Percentiles rank a stretch among this genome's conserved stretches.
Conservation (phyloP, 2,888 invertebrate genomes). For the Meteorus colon region DNA sequence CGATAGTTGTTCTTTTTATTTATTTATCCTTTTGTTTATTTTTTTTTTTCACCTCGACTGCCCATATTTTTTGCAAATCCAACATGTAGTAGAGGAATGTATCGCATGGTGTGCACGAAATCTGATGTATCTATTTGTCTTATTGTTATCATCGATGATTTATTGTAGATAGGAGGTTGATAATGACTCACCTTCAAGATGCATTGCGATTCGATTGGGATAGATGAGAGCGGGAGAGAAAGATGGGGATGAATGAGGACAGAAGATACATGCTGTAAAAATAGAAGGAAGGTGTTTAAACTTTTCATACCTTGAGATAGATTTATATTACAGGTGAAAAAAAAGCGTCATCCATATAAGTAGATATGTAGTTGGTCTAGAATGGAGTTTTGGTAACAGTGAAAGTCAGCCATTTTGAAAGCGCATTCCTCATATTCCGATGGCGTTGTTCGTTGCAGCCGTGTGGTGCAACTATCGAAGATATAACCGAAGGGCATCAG, state of each 20-base stretch:
- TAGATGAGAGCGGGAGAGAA: no score
- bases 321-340: neutral
- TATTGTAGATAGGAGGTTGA: slow-evolving; percentile 41
- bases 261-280: neutral
- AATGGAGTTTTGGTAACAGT: neutral
- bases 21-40: neutral
- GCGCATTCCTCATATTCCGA: slow-evolving; percentile 47
- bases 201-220: neutral
- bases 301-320: slow-evolving; percentile 12
- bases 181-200: neutral
- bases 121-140: neutral
- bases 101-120: neutral
- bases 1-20: neutral
- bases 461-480: slow-evolving; percentile 26
- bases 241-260: no score
- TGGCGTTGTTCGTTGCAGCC: slow-evolving; percentile 45
- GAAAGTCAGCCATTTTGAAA: slow-evolving; percentile 36
- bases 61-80: neutral
- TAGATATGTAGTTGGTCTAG: neutral
- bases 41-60: slow-evolving; percentile 24
- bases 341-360: neutral
- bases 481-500: slow-evolving; percentile 17
- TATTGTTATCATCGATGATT: slow-evolving; percentile 44
- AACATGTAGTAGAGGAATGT: neutral
- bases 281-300: slow-evolving; percentile 8